Evolutionary conservation across 2,888 invertebrate genomes (phyloP).

Genomic region (Chaetogeoica ovagalla): DNA sequence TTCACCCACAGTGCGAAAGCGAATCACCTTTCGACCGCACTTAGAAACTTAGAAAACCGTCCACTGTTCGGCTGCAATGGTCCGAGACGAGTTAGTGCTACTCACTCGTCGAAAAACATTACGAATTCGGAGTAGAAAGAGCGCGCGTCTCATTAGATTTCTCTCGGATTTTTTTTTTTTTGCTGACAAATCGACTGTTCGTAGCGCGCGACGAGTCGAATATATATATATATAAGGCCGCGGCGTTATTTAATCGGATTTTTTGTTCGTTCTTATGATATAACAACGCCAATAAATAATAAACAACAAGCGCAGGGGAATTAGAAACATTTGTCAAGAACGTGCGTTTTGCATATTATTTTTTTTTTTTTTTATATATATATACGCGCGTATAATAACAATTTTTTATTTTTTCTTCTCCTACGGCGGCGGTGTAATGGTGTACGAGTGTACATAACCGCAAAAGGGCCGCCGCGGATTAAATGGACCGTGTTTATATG

Average conservation of each 20-base stretch:
- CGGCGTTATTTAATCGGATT: slow-evolving; percentile 23
- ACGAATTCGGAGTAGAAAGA: too few relatives aligned
- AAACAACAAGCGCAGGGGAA: slow-evolving; percentile 28
- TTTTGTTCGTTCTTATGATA: background rate
- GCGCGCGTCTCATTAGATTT: too few relatives aligned
- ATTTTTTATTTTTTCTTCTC: slow-evolving; percentile 19
- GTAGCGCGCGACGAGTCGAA: background rate
- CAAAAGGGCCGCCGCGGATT: slow-evolving; percentile 2
- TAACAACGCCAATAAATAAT: slow-evolving; percentile 38
- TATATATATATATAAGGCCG: background rate
- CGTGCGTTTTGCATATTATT: slow-evolving; percentile 40
- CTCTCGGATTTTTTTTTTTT: too few relatives aligned
- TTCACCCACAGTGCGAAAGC: too few relatives aligned
- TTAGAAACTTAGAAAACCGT: too few relatives aligned
- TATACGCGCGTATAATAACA: slow-evolving; percentile 4
- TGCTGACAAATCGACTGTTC: too few relatives aligned
- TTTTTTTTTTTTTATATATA: too few relatives aligned
- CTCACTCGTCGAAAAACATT: too few relatives aligned
- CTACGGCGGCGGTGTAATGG: background rate
- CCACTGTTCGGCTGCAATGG: too few relatives aligned
- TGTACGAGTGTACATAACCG: background rate
- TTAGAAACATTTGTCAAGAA: slow-evolving; percentile 45
- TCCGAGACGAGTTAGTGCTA: too few relatives aligned
- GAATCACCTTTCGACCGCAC: too few relatives aligned
- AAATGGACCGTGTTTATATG: slow-evolving; percentile 43